Conservation (phyloP, 2,113 vertebrate genomes). For the Anoura caudifer region DNA sequence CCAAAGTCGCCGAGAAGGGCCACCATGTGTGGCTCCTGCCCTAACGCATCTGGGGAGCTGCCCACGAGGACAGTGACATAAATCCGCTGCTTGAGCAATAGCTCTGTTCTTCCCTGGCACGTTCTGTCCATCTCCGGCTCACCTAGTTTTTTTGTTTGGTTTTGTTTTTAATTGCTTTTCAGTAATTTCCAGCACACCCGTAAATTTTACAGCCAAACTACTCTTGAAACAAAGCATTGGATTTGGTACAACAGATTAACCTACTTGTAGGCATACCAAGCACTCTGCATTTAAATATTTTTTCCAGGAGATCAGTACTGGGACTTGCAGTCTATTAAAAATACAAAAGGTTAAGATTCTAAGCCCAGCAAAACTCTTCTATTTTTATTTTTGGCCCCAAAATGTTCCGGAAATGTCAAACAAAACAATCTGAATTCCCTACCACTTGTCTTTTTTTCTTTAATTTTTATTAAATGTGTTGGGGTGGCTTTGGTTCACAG, state of each 20-base stretch:
- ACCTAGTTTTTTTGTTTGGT: background rate
- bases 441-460: background rate
- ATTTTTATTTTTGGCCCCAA: background rate
- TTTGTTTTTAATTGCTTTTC: constrained; percentile 22
- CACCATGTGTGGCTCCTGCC: background rate
- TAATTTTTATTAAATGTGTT: too few relatives aligned
- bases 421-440: background rate
- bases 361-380: background rate
- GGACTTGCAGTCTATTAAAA: background rate
- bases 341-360: background rate
- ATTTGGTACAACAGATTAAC: background rate
- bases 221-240: background rate
- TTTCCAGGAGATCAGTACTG: background rate
- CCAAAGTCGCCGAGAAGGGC: background rate
- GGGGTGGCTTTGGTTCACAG: too few relatives aligned
- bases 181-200: background rate
- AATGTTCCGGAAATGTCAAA: background rate
- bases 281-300: background rate
- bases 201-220: background rate
- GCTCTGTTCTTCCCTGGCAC: background rate
- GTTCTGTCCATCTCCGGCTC: background rate
- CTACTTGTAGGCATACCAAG: background rate
- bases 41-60: background rate
- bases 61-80: background rate
- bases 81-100: background rate